Base-by-base conservation (phyloP, 2,888 invertebrate species). In the Uropetala carovei region DNA sequence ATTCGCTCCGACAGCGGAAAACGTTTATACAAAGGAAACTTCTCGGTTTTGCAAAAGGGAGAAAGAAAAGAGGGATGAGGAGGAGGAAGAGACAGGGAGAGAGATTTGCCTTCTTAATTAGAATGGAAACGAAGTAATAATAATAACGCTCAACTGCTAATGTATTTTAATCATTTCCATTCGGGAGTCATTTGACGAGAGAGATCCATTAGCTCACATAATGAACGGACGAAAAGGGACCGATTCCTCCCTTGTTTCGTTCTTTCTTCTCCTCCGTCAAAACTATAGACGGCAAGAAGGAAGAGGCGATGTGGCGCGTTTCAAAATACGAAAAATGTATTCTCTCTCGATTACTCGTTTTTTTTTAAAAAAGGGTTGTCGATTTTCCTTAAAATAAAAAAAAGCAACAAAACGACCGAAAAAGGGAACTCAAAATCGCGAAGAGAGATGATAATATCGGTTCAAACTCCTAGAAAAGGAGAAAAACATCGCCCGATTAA, bases 201-300 rank as follows among this genome's bases (percentile, higher is more conserved):
- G 22, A 18, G 75, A 75, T 75, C 75, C 75, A 75, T 75, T 75
- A 75, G 75, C 27, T 75, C 27, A 22, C 75, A 75, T 75, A 75
- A 75, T 75, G 27, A 27, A 75, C 22, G 75, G 27, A 27, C 43
- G 43, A 43, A 43, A n/a, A 27, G 16, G 27, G 27, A 27, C 27
- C 75, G 75, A 75, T 75, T 75, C 27, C 13, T 75, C 75, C 13
- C n/a, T 64, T 75, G 22, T 75, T 75, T 75, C 75, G 27, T 27
- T 22, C 75, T 75, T 27, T 60, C 27, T 13, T 27, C 22, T 13
- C 13, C 27, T 27, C 75, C 13, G 22, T 27, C 22, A 75, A 0
- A 27, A 18, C n/a, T 22, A 9, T 18, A 68, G 18, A 68, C 75
- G 75, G 27, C 75, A 22, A 22, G 22, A 13, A 22, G 22, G 75